Conservation (phyloP, 2,797 vertebrate genomes). For the Chloroceryle amazona region DNA sequence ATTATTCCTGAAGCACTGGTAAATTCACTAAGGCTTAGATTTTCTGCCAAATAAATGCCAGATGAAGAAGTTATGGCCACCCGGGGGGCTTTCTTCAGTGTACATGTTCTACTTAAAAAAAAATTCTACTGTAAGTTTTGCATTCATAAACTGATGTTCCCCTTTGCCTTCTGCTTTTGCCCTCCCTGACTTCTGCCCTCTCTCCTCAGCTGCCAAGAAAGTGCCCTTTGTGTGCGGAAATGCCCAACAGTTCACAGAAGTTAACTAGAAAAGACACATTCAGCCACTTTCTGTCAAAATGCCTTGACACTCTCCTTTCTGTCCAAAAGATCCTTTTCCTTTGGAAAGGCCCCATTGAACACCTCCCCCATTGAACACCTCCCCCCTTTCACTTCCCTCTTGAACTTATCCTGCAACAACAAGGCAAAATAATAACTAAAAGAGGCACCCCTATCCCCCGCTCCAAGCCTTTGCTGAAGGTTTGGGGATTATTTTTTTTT, state of each 20-base stretch:
- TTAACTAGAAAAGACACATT: constrained; percentile 76
- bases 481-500: not conserved
- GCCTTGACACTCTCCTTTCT: constrained; percentile 57
- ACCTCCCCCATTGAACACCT: constrained; percentile 17
- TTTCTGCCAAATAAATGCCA: constrained; percentile 77
- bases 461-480: not conserved
- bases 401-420: constrained; percentile 38
- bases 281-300: constrained; percentile 66
- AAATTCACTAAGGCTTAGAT: constrained; percentile 56
- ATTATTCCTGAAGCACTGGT: constrained; percentile 49
- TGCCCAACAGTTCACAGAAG: constrained; percentile 67
- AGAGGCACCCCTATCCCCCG: not conserved
- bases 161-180: constrained; percentile 72
- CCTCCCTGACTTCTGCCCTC: constrained; percentile 76
- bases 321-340: constrained; percentile 42
- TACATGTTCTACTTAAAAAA: constrained; percentile 47
- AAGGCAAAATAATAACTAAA: constrained; percentile 57
- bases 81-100: constrained; percentile 65
- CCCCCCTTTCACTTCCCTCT: constrained; percentile 39
- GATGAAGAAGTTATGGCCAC: constrained; percentile 63
- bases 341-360: constrained; percentile 35
- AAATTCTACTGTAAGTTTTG: constrained; percentile 78
- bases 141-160: constrained; percentile 77
- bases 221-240: constrained; percentile 72
- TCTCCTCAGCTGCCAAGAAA: constrained; percentile 70